phyloP scores from a whole-genome alignment of 2,888 invertebrate genomes.

The Acholoe squamosa region DNA sequence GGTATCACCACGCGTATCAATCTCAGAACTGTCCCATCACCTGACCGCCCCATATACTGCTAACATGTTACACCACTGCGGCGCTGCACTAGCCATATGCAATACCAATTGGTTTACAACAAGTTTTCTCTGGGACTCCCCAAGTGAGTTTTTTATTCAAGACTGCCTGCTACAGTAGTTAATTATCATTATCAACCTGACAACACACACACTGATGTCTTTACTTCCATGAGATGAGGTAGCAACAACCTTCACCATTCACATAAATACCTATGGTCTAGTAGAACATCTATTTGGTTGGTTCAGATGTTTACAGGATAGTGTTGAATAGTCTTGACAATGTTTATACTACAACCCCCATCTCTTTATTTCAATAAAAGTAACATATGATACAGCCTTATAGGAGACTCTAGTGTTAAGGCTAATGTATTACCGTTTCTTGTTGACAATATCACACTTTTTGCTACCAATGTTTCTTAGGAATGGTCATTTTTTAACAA shows the following conservation, averaged over 20 bases:
- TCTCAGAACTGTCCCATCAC: neutral
- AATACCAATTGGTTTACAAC: neutral
- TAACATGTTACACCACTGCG: constrained; percentile 6
- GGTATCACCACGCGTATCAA: constrained; percentile 4
- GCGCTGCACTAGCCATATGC: neutral
- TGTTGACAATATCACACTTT: constrained; percentile 19
- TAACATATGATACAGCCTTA: neutral
- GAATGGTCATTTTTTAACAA: too few species aligned
- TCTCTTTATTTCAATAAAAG: neutral
- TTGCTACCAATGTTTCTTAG: neutral
- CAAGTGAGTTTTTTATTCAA: neutral
- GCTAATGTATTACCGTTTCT: neutral
- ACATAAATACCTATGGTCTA: too few species aligned
- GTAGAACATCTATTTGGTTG: too few species aligned
- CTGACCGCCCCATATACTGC: neutral
- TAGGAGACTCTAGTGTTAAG: neutral
- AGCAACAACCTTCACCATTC: too few species aligned
- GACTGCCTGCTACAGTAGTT: neutral
- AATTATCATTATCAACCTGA: too few species aligned
- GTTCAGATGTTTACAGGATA: neutral
- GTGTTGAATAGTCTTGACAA: constrained; percentile 22
- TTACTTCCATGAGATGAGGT: too few species aligned
- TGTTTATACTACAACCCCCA: neutral
- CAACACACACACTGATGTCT: too few species aligned
- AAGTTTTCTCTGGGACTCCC: neutral